Conservation (phyloP, 2,888 invertebrate species). For the Cryptocephalus moraei region DNA sequence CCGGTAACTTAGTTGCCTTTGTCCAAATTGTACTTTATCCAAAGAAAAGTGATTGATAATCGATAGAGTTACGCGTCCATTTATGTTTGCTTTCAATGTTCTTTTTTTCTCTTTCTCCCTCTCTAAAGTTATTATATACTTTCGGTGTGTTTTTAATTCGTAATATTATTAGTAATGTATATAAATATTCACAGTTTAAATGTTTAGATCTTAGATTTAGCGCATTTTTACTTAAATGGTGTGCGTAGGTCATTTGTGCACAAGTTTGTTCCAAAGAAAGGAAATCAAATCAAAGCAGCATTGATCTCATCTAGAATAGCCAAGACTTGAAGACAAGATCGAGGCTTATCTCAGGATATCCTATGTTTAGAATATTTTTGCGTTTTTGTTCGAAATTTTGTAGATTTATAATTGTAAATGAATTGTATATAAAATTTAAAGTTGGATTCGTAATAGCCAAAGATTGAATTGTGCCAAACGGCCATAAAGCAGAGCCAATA, state of each 20-base stretch:
- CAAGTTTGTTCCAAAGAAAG: constrained; percentile 37
- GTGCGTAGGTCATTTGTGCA: constrained; percentile 29
- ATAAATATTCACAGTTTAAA: constrained; percentile 22
- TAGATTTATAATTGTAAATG: constrained; percentile 21
- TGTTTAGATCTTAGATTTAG: constrained; percentile 25
- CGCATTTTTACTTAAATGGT: constrained; percentile 16
- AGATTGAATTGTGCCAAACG: constrained; percentile 32
- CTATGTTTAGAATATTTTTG: constrained; percentile 15
- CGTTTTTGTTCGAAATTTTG: constrained; percentile 10
- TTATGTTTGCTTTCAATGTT: constrained; percentile 11
- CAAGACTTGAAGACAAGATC: constrained; percentile 7
- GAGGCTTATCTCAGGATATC: constrained; percentile 36
- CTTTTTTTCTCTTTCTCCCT: constrained; percentile 18
- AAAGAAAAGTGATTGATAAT: constrained; percentile 33
- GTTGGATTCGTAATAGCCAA: constrained; percentile 37
- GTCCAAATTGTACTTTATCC: constrained; percentile 26
- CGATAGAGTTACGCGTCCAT: constrained; percentile 12
- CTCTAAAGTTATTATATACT: constrained; percentile 25
- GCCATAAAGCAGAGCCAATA: constrained; percentile 5
- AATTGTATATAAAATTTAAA: constrained; percentile 25
- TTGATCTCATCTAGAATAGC: constrained; percentile 36
- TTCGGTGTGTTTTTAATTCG: constrained; percentile 33
- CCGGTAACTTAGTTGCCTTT: constrained; percentile 33
- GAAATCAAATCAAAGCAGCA: constrained; percentile 35
- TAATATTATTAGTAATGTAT: constrained; percentile 10